Base-by-base conservation (phyloP, 2,888 invertebrate genomes). In the Yponomeuta plumbellus region DNA sequence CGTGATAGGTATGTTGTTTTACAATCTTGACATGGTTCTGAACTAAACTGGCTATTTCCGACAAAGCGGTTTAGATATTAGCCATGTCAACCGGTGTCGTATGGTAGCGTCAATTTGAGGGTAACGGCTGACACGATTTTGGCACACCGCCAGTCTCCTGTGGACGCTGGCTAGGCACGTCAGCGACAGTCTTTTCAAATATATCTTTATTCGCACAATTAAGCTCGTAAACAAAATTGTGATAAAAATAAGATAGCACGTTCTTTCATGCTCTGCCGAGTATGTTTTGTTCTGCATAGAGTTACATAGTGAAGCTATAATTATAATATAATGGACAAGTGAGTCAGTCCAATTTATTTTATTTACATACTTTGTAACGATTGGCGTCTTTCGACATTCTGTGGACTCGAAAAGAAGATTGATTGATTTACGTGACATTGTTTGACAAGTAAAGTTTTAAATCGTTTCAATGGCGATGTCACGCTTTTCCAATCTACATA, bases 31-130 rank as follows among this genome's bases (percentile, higher is more conserved):
- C 44, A 52, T 13, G 44, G 61, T 62, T 64, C 58, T 66, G 65
- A 67, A 23, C 69, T 74, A 52, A 52, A 17, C 44, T 3, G 73
- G 72, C 74, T 65, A 22, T 21, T 26, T 21, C 67, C 73, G 72
- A 74, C 69, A 57, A 21, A 22, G 57, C 26, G 67, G 58, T 64
- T 20, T 58, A 61, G 23, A 26, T 34, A 61, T 61, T 61, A 61
- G 61, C 61, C n/a, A 61, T 61, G 61, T 61, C 61, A 61, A 3
- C 13, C 23, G 17, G 61, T 61, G 34, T 11, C 34, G 26, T 34
- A n/a, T 11, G 23, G 26, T 61, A 34, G 61, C 61, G 34, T 23
- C 61, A 34, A 34, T 61, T 23, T 61, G 17, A 59, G 23, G n/a
- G 61, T 26, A 34, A 34, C 34, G 61, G 21, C 61, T 44, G 44